These are phyloP conservation scores for Rhopilema esculentum DNA, from an alignment of 30 jellyfish, hydroid and myxozoan genomes.

Conservation along the genomic window DNA sequence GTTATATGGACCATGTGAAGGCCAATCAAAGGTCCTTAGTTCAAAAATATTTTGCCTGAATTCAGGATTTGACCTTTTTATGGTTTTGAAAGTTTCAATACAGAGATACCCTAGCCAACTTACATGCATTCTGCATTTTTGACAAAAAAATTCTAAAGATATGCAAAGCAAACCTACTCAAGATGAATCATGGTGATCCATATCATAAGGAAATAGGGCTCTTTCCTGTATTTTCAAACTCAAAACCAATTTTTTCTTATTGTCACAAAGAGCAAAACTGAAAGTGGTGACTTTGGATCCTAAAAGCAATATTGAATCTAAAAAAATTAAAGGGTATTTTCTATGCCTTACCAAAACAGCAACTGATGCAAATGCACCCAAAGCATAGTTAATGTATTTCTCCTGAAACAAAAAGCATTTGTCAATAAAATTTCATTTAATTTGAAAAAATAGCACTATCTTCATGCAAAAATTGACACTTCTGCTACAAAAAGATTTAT, in stretches of 20 bases:
- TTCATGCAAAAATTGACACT: neutral
- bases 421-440: neutral
- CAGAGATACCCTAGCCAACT: constrained; percentile 12
- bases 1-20: neutral
- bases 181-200: no score
- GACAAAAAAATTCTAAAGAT: no score
- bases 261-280: no score
- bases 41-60: constrained; percentile 16
- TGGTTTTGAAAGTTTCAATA: neutral
- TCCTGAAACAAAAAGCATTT: constrained; percentile 61
- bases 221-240: no score
- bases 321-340: neutral
- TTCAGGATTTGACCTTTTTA: neutral
- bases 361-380: constrained; percentile 83
- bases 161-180: no score
- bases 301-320: neutral
- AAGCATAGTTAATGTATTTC: constrained; percentile 79
- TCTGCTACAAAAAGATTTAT: no score
- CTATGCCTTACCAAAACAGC: constrained; percentile 78
- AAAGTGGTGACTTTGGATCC: no score
- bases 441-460: neutral
- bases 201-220: no score
- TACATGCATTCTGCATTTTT: neutral
- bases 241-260: no score
- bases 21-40: neutral